These are phyloP conservation scores for Eudorcas thomsonii DNA, from an alignment of 2,113 vertebrate genomes.

Conservation along the genomic window DNA sequence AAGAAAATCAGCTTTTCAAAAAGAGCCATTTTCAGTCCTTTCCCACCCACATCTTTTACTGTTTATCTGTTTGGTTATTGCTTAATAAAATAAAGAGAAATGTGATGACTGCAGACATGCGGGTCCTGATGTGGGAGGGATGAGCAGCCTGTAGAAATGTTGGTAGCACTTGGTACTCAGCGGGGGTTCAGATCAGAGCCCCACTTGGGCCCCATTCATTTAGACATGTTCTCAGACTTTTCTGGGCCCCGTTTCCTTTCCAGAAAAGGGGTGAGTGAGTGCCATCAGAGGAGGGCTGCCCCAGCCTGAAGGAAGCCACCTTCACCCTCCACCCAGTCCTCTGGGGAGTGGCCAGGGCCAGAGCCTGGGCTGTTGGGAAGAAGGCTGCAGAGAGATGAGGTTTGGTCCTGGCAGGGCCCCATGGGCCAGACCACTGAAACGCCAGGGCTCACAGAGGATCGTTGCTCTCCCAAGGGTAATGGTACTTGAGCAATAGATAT, in stretches of 20 bases:
- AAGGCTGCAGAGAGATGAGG: fast-evolving
- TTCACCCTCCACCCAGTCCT: fast-evolving
- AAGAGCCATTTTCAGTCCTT: not conserved
- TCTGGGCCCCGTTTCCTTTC: not conserved
- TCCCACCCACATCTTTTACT: not conserved
- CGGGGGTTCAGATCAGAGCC: not conserved
- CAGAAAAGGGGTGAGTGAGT: not conserved
- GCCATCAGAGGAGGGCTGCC: not conserved
- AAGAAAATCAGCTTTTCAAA: not conserved
- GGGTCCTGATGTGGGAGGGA: not conserved
- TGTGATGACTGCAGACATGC: not conserved
- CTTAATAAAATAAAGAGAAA: slow-evolving; percentile 45
- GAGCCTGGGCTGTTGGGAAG: not conserved
- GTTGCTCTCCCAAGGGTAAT: not conserved
- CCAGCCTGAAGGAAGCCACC: not conserved
- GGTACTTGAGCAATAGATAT: too few relatives aligned
- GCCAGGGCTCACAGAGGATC: not conserved
- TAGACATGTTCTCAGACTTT: not conserved
- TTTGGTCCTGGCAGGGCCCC: fast-evolving
- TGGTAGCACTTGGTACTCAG: too few relatives aligned
- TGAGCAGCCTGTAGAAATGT: not conserved
- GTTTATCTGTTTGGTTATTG: slow-evolving; percentile 25
- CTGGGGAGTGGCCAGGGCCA: fast-evolving
- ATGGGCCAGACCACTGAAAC: not conserved
- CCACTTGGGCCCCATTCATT: not conserved